Conservation (phyloP, 1,140 invertebrate genomes). For the Theocolax elegans region DNA sequence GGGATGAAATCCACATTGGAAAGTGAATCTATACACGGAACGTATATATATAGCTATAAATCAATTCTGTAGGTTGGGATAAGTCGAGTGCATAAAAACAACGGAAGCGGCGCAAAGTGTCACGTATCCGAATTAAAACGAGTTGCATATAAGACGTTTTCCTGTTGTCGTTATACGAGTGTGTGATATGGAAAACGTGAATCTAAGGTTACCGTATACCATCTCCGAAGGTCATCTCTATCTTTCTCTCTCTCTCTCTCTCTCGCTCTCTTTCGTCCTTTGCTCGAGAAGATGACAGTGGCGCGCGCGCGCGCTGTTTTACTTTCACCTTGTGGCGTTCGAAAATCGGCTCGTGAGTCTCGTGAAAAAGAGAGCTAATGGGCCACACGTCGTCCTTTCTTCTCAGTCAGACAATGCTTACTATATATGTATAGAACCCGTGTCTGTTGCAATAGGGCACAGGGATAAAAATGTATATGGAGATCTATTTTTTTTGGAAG, state of each 20-base stretch:
- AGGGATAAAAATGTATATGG: too few species aligned
- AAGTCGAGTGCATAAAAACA: not conserved
- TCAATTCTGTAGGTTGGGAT: too few species aligned
- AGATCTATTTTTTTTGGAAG: too few species aligned
- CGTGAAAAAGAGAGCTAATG: slow-evolving; percentile 21
- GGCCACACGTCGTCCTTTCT: slow-evolving; percentile 21
- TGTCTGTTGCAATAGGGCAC: not conserved
- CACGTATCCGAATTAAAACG: slow-evolving; percentile 12
- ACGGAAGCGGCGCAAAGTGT: not conserved
- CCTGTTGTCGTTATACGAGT: too few species aligned
- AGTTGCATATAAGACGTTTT: not conserved
- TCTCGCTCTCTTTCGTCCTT: not conserved
- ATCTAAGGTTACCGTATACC: slow-evolving; percentile 34
- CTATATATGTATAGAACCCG: not conserved
- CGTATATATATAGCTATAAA: too few species aligned
- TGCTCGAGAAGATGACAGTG: slow-evolving; percentile 5
- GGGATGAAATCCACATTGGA: too few species aligned
- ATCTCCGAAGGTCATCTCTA: slow-evolving; percentile 38
- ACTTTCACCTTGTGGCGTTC: slow-evolving; percentile 32
- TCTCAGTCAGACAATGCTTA: not conserved
- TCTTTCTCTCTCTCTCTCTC: not conserved
- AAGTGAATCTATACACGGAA: too few species aligned
- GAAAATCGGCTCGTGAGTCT: slow-evolving; percentile 15
- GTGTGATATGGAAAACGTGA: slow-evolving; percentile 8
- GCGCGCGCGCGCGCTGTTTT: slow-evolving; percentile 26